Evolutionary conservation across 2,888 invertebrate genomes (phyloP).

Genomic region (Drosophila longiperda): DNA sequence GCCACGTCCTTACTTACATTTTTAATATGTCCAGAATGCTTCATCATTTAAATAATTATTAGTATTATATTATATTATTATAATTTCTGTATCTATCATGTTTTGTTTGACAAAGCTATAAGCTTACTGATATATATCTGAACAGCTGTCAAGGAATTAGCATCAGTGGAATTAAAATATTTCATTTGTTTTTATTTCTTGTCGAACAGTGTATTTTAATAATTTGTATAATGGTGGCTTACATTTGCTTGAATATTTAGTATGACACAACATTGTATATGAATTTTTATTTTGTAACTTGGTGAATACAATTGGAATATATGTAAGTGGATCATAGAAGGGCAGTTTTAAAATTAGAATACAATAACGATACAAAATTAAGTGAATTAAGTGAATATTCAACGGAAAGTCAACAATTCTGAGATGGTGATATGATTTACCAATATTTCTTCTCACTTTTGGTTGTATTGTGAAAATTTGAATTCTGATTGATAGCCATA

Average conservation of each 20-base stretch:
- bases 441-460: neutral
- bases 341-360: neutral
- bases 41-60: neutral
- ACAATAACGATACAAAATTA: neutral
- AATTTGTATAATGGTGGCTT: neutral
- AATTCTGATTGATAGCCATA: too few relatives aligned
- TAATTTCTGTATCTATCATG: neutral
- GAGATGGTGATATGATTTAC: too few relatives aligned
- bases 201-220: neutral
- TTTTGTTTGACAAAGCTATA: neutral
- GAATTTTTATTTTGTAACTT: neutral
- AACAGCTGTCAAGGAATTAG: neutral
- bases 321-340: neutral
- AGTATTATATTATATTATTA: neutral
- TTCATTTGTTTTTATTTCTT: neutral
- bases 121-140: neutral
- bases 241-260: neutral
- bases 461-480: too few relatives aligned
- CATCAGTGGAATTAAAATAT: neutral
- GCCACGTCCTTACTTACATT: too few relatives aligned
- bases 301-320: neutral
- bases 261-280: neutral
- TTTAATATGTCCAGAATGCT: neutral
- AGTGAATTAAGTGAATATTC: neutral
- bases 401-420: neutral